phyloP scores from a whole-genome alignment of 2,113 vertebrate genomes.

The Eleginops maclovinus region DNA sequence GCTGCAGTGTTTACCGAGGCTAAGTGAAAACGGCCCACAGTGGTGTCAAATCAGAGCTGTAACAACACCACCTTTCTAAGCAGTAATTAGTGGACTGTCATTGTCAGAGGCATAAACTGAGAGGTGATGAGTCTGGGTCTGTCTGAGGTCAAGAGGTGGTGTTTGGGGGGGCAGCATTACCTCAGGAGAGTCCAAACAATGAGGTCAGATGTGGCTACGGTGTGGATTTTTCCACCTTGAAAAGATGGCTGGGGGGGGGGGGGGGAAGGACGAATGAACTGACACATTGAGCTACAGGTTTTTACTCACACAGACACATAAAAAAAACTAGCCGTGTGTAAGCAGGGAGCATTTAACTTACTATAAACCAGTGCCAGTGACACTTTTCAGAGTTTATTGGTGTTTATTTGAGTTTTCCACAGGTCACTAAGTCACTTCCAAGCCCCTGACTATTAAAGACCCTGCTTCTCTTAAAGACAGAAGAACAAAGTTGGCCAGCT shows the following conservation, averaged over 20 bases:
- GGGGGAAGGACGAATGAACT: constrained; percentile 4
- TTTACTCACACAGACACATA: constrained; percentile 22
- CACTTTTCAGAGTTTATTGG: constrained; percentile 61
- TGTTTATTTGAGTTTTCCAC: constrained; percentile 75
- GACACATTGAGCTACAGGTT: constrained; percentile 5
- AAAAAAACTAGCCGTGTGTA: constrained; percentile 10
- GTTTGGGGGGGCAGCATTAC: constrained; percentile 32
- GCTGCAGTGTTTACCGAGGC: constrained; percentile 30
- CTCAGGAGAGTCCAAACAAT: constrained; percentile 59
- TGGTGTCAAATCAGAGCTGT: constrained; percentile 58
- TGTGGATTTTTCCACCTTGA: constrained; percentile 37
- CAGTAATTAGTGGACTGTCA: constrained; percentile 41
- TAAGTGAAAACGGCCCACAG: constrained; percentile 42
- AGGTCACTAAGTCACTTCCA: constrained; percentile 48
- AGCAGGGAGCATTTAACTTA: constrained; percentile 57
- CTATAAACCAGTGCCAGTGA: constrained; percentile 51
- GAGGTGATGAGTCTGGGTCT: constrained; percentile 47
- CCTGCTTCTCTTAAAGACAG: constrained; percentile 65
- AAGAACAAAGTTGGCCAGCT: constrained; percentile 40
- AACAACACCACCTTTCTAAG: constrained; percentile 52
- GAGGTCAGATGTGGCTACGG: constrained; percentile 55
- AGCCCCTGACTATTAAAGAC: constrained; percentile 49
- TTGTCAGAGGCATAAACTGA: constrained; percentile 53
- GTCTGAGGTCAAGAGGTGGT: constrained; percentile 20
- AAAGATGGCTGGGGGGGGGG: not conserved